Percentiles rank a stretch among this genome's conserved stretches.
Evolutionary conservation across 2,113 vertebrate species (phyloP).

Genomic region (Urocitellus parryii): DNA sequence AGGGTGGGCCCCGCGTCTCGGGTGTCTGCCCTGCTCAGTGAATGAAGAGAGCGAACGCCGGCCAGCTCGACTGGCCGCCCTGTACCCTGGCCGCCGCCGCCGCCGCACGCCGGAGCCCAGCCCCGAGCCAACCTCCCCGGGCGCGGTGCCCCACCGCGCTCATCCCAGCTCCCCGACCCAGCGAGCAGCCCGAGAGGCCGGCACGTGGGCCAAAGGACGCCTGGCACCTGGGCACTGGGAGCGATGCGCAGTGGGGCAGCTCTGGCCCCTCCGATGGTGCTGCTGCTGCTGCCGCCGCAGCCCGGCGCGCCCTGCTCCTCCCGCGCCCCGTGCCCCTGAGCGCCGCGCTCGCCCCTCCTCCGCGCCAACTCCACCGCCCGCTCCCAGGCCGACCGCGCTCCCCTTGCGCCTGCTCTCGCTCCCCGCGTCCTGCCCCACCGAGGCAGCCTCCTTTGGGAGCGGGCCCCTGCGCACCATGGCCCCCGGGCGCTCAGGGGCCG

Average conservation of each 20-base stretch:
- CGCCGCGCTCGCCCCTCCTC: constrained; percentile 81
- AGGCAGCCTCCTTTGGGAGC: constrained; percentile 61
- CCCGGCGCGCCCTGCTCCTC: constrained; percentile 73
- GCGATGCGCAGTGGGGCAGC: constrained; percentile 82
- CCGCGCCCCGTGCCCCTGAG: constrained; percentile 77
- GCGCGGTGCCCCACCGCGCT: not conserved
- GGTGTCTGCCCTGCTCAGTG: constrained; percentile 84
- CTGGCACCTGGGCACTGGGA: constrained; percentile 83
- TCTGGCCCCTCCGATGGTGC: constrained; percentile 77
- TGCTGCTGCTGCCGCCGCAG: constrained; percentile 78
- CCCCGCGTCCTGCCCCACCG: constrained; percentile 55
- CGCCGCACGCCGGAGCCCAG: constrained; percentile 30
- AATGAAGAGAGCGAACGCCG: constrained; percentile 78
- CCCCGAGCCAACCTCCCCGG: constrained; percentile 25
- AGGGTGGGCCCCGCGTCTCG: constrained; percentile 83
- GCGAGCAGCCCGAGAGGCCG: not conserved
- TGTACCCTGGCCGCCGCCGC: constrained; percentile 31
- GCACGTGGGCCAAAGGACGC: constrained; percentile 23
- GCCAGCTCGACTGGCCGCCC: constrained; percentile 79
- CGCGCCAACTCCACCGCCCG: constrained; percentile 72
- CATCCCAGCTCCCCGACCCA: not conserved
- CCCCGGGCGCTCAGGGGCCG: constrained; percentile 81
- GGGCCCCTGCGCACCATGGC: constrained; percentile 85
- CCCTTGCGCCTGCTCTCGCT: constrained; percentile 53
- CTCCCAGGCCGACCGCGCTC: constrained; percentile 64